phyloP scores from a whole-genome alignment of 2,888 invertebrate species.

The Scotopteryx bipunctaria region DNA sequence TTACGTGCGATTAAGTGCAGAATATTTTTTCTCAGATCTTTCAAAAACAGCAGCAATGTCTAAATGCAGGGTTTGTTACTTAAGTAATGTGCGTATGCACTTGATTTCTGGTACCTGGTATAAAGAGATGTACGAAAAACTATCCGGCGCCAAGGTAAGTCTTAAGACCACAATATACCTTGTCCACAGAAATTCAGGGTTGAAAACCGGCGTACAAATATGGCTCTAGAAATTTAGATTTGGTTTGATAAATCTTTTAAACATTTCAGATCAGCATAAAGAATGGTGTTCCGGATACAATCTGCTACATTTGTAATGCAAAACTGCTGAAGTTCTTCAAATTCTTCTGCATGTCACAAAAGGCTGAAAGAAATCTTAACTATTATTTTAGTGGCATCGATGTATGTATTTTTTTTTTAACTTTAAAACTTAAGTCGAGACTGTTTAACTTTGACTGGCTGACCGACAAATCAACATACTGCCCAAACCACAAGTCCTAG shows the following conservation, averaged over 20 bases:
- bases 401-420: no score
- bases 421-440: no score
- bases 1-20: neutral
- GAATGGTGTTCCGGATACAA: constrained; percentile 11
- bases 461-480: no score
- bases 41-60: neutral
- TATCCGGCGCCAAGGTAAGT: constrained; percentile 7
- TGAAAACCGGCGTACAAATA: no score
- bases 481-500: no score
- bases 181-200: no score
- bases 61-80: constrained; percentile 14
- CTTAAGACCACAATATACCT: neutral
- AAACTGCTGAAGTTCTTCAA: constrained; percentile 4
- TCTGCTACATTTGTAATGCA: constrained; percentile 6
- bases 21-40: no score
- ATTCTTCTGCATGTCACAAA: constrained; percentile 3
- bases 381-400: neutral
- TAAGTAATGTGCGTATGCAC: constrained; percentile 15
- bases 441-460: no score
- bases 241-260: neutral
- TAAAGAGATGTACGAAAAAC: constrained; percentile 18
- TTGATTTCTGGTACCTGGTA: neutral
- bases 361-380: constrained; percentile 5
- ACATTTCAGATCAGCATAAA: constrained; percentile 14
- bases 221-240: no score